phyloP scores from a whole-genome alignment of 2,797 vertebrate genomes.

The Petrocephalus schoutedeni region DNA sequence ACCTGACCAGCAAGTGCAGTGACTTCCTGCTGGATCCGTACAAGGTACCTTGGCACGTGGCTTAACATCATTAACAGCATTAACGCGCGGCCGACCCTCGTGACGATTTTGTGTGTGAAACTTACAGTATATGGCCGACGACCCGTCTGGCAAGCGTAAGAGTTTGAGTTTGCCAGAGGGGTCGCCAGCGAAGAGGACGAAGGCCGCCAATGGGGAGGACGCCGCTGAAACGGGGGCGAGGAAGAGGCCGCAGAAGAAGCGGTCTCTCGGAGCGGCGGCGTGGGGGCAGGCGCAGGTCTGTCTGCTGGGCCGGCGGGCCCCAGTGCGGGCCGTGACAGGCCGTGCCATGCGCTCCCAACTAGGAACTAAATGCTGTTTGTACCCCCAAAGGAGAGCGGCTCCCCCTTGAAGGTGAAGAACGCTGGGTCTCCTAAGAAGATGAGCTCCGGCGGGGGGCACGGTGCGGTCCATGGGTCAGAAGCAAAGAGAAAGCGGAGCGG shows the following conservation, averaged over 20 bases:
- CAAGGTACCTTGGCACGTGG: conserved; percentile 66
- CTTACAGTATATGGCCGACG: conserved; percentile 84
- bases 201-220: conserved; percentile 43
- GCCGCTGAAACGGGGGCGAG: conserved; percentile 49
- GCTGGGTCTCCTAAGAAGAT: conserved; percentile 71
- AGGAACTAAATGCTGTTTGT: background rate
- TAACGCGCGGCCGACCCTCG: too few relatives aligned
- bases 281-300: conserved; percentile 79
- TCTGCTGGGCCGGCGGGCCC: background rate
- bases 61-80: too few relatives aligned
- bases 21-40: conserved; percentile 93
- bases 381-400: conserved; percentile 71
- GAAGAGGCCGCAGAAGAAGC: conserved; percentile 60
- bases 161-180: conserved; percentile 76
- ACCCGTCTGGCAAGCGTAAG: conserved; percentile 84
- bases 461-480: conserved; percentile 47
- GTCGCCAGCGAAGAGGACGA: conserved; percentile 80
- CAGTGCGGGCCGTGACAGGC: background rate
- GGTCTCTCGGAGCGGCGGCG: conserved; percentile 78
- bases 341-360: background rate
- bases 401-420: conserved; percentile 86
- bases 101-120: background rate
- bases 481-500: conserved; percentile 65
- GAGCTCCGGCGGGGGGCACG: conserved; percentile 48
- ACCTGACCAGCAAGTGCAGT: conserved; percentile 91